These are phyloP conservation scores for Dicranocentrus wangi DNA, from an alignment of 2,888 invertebrate genomes.

Conservation along the genomic window DNA sequence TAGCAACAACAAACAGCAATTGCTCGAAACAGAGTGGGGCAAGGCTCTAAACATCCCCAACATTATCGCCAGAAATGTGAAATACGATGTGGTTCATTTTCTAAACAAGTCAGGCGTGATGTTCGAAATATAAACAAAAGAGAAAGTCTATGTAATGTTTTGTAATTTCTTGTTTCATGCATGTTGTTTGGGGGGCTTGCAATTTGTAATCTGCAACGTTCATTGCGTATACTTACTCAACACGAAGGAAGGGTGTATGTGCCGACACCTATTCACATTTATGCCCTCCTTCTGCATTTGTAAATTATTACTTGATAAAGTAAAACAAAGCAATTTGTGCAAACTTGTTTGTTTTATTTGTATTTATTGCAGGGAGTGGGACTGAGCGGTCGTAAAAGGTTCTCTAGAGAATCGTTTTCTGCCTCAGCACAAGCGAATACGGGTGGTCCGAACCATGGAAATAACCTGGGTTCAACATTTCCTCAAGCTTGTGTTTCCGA, in stretches of 20 bases:
- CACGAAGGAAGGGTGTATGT: too few relatives aligned
- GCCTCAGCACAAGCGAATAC: conserved; percentile 76
- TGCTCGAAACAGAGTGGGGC: too few relatives aligned
- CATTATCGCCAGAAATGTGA: too few relatives aligned
- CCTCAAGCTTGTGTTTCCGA: conserved; percentile 78
- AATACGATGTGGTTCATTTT: too few relatives aligned
- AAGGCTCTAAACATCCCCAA: too few relatives aligned
- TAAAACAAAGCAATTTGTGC: conserved; percentile 42
- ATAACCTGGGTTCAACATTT: conserved; percentile 70
- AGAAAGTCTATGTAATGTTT: neutral
- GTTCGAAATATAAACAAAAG: too few relatives aligned
- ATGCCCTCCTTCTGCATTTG: neutral
- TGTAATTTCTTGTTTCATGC: conserved; percentile 14
- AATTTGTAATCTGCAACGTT: conserved; percentile 11
- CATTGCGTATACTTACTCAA: too few relatives aligned
- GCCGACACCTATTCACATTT: neutral
- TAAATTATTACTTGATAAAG: conserved; percentile 17
- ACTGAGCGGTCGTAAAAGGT: conserved; percentile 74
- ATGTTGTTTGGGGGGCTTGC: neutral
- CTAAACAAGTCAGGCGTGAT: too few relatives aligned
- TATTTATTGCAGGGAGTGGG: conserved; percentile 71
- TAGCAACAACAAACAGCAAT: too few relatives aligned
- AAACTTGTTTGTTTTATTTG: conserved; percentile 41
- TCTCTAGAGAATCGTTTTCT: conserved; percentile 84
- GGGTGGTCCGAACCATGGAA: conserved; percentile 70